A percentile compares a stretch with the other conserved stretches of the same genome.
Conservation (phyloP, 2,113 vertebrate genomes). For the Myxocyprinus asiaticus region DNA sequence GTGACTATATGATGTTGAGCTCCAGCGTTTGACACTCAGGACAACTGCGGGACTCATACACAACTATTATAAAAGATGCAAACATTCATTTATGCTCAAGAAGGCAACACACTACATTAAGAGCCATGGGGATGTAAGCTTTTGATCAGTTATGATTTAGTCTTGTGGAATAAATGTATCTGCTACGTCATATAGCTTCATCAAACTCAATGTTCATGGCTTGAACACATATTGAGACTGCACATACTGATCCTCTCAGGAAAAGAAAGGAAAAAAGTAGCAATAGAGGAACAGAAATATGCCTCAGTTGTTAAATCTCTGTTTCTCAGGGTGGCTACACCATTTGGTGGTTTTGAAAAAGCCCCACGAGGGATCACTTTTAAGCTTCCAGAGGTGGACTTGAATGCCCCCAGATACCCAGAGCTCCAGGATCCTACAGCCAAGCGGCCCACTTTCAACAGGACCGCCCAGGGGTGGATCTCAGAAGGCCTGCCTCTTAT, state of each 20-base stretch:
- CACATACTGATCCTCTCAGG: neutral
- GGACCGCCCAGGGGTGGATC: conserved; percentile 92
- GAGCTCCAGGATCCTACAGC: conserved; percentile 82
- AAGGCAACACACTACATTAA: too few relatives aligned
- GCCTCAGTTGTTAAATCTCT: neutral
- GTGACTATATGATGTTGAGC: too few relatives aligned
- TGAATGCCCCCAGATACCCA: conserved; percentile 82
- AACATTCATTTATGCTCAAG: too few relatives aligned
- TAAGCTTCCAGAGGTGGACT: conserved; percentile 89
- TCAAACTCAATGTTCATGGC: too few relatives aligned
- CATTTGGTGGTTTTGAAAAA: conserved; percentile 95
- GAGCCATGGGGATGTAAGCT: too few relatives aligned
- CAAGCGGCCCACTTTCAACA: conserved; percentile 91
- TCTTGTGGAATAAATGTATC: too few relatives aligned
- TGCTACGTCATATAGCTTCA: too few relatives aligned
- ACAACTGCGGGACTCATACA: too few relatives aligned
- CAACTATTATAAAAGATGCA: too few relatives aligned
- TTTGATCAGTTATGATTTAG: too few relatives aligned
- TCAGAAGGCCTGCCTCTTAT: conserved; percentile 85
- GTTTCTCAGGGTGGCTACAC: conserved; percentile 88
- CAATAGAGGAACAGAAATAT: neutral
- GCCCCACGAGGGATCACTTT: conserved; percentile 90
- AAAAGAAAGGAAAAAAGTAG: neutral
- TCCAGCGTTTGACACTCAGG: too few relatives aligned
- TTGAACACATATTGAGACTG: too few relatives aligned